phyloP scores from a whole-genome alignment of 1,140 invertebrate genomes.

The Drosophila mauritiana region DNA sequence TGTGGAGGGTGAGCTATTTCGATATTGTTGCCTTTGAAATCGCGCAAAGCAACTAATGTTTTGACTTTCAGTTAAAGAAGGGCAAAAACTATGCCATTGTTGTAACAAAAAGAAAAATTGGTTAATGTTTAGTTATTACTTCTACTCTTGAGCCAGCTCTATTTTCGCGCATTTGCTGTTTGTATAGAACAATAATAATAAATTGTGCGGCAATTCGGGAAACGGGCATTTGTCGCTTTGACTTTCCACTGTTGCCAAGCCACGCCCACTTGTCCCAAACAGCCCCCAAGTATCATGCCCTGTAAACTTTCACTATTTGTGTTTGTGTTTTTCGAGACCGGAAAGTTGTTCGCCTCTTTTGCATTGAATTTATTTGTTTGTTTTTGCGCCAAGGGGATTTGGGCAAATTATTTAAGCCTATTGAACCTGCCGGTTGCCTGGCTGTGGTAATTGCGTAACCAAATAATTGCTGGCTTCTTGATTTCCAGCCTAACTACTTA shows the following conservation, averaged over 20 bases:
- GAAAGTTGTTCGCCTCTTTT: conserved; percentile 70
- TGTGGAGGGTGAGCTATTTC: background rate
- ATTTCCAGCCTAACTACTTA: conserved; percentile 38
- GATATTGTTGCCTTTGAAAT: background rate
- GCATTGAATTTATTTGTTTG: conserved; percentile 79
- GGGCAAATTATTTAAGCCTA: conserved; percentile 55
- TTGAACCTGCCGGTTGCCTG: conserved; percentile 54
- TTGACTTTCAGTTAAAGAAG: background rate
- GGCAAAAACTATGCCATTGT: background rate
- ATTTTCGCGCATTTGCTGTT: conserved; percentile 73
- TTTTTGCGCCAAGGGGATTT: conserved; percentile 58
- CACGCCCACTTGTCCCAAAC: background rate
- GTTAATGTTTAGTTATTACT: background rate
- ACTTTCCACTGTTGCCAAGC: background rate
- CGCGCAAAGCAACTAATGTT: conserved; percentile 2
- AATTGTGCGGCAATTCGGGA: conserved; percentile 69
- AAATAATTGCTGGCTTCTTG: conserved; percentile 67
- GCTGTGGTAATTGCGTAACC: conserved; percentile 73
- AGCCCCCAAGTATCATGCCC: conserved; percentile 37
- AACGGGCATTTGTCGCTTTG: conserved; percentile 35
- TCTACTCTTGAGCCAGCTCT: conserved; percentile 24
- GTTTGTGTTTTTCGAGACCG: conserved; percentile 44
- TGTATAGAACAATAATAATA: conserved; percentile 78
- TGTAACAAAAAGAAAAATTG: background rate
- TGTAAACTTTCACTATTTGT: conserved; percentile 73